Evolutionary conservation across 2,797 vertebrate genomes (phyloP), one percentile per base, ranked within the genome.

Genomic region (Gymnothorax reevesii): DNA sequence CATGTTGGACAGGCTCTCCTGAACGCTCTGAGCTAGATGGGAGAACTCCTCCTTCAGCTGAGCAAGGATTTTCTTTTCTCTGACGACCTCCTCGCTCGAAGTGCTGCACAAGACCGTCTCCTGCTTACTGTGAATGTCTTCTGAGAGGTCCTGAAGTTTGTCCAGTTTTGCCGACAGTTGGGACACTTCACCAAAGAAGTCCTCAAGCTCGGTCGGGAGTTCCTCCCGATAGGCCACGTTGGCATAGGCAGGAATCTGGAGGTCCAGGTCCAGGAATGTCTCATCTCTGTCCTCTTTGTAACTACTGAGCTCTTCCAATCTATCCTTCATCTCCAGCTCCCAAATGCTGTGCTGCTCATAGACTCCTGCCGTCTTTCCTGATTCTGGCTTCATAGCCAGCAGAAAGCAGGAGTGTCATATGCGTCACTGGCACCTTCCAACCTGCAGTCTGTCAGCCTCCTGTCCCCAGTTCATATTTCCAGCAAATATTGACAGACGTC

Each of bases 91-190:
- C 1, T 91, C 89, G 59, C 86, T 86, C 0, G 91, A 92, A 42
- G 94, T 95, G 88, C 92, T 93, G 90, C 94, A 94, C 62, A 94
- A 87, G 22, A 95, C 89, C 6, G 84, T n/a, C 59, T 91, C 91
- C 85, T 95, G 94, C 6, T 83, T 86, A 82, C 88, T 79, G 42
- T 91, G 88, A 4, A 94, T 92, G 60, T 42, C 54, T 83, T 92
- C 91, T 0, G 92, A 89, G 6, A 93, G 83, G 25, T 91, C 89
- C 88, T 92, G 92, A 87, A 95, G 87, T 27, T 87, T n/a, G 0
- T 89, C 90, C 87, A 94, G 88, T 0, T 87, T 90, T 75, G 25
- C 49, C 1, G 91, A 93, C 9, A 94, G 89, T 82, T 87, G 84
- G 0, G 89, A 87, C 0, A 93, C 91, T 71, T 95, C 92, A 86